phyloP scores from a whole-genome alignment of 2,797 vertebrate species.

The Melanotaenia parkinsoni region DNA sequence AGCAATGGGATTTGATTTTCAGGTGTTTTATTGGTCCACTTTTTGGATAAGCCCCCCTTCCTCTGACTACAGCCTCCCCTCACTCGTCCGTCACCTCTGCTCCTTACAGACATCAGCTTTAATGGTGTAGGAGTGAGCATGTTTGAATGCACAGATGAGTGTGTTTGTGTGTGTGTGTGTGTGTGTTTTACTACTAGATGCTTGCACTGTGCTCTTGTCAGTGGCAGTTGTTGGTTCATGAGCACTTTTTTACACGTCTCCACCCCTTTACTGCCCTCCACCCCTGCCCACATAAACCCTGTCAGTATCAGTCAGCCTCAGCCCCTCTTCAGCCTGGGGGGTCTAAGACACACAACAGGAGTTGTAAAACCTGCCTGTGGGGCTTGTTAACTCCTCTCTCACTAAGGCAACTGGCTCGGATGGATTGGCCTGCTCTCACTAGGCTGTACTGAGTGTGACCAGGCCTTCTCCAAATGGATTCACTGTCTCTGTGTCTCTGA shows the following conservation, averaged over 20 bases:
- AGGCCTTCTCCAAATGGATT: slow-evolving; percentile 64
- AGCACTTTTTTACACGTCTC: slow-evolving; percentile 70
- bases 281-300: slow-evolving; percentile 70
- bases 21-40: slow-evolving; percentile 78
- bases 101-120: slow-evolving; percentile 62
- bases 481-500: slow-evolving; percentile 54
- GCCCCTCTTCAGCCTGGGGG: slow-evolving; percentile 77
- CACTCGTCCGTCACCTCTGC: slow-evolving; percentile 41
- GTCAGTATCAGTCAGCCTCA: slow-evolving; percentile 78
- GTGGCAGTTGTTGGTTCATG: slow-evolving; percentile 89
- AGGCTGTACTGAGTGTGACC: slow-evolving; percentile 45
- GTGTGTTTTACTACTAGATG: slow-evolving; percentile 22
- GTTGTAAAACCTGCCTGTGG: slow-evolving; percentile 76
- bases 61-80: slow-evolving; percentile 25
- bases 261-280: slow-evolving; percentile 34
- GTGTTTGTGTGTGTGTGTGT: slow-evolving; percentile 29
- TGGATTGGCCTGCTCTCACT: slow-evolving; percentile 55
- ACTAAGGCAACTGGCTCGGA: slow-evolving; percentile 75
- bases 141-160: slow-evolving; percentile 44
- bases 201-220: slow-evolving; percentile 70
- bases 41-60: slow-evolving; percentile 69
- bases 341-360: slow-evolving; percentile 77
- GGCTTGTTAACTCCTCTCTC: slow-evolving; percentile 77
- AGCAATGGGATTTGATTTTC: slow-evolving; percentile 95
- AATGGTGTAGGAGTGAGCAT: slow-evolving; percentile 40